Conservation (phyloP, 2,797 vertebrate genomes). For the Lerista edwardsae region DNA sequence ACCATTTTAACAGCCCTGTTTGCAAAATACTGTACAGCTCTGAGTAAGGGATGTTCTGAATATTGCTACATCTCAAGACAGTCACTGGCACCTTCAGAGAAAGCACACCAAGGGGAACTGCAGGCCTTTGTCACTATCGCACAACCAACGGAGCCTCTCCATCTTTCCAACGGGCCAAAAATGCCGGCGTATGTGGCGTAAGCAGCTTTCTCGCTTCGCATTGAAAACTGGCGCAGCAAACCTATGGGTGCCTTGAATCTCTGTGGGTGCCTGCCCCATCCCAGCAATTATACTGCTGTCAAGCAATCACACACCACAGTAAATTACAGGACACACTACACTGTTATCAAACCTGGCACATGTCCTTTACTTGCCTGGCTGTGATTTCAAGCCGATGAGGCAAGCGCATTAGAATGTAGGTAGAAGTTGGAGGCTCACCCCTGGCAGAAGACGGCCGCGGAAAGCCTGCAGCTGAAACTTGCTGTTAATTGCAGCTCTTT, state of each 20-base stretch:
- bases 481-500: neutral
- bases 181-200: neutral
- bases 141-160: neutral
- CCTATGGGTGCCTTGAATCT: neutral
- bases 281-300: conserved; percentile 35
- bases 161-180: conserved; percentile 5
- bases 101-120: fast-evolving
- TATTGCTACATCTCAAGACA: too few species aligned
- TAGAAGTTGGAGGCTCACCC: neutral
- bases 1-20: neutral
- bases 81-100: fast-evolving
- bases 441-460: fast-evolving
- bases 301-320: conserved; percentile 16
- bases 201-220: neutral
- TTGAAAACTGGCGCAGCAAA: conserved; percentile 25
- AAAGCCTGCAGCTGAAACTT: neutral
- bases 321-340: conserved; percentile 23
- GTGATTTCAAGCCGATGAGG: neutral
- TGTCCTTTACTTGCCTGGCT: neutral
- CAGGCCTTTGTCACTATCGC: neutral
- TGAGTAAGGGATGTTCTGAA: conserved; percentile 6
- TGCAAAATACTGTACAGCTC: neutral
- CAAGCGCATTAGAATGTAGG: neutral
- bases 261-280: conserved; percentile 12
- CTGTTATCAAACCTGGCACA: neutral